Base-by-base conservation (phyloP, 2,888 invertebrate genomes). In the Meandrusa payeni region DNA sequence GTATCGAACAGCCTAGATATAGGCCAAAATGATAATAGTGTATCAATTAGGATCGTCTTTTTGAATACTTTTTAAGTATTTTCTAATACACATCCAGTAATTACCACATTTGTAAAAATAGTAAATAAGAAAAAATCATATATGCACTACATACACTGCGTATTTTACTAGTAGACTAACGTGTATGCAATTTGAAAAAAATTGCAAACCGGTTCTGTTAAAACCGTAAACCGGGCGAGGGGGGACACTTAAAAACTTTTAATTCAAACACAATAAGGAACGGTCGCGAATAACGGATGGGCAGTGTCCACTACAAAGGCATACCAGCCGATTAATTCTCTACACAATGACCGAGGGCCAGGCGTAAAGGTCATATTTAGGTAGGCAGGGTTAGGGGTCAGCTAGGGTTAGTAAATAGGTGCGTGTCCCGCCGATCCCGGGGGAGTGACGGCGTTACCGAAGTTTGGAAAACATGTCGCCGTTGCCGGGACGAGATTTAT, bases 301-400 rank as follows among this genome's bases (percentile, higher is more conserved):
- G 75, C 80, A 76, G 72, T 67, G 76, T 64, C 69, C 70, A 55
- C 55, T 55, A 85, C 82, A 86, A 86, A 71, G 75, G 55, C 60
- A 56, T 71, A 82, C 86, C 63, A 78, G 74, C 72, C 83, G 87
- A 86, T 87, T 87, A 87, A 83, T 85, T 75, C 75, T 58, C 53
- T 64, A 54, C 68, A 87, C 86, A 87, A 87, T 79, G 76, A 67
- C 73, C 73, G 61, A 61, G 76, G 78, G 77, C 72, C 65, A 52
- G 65, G 74, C 69, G 75, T 69, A 71, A 56, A 76, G 86, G 86
- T 87, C 83, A 87, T 83, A 85, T 86, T 87, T 87, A 80, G 86
- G 85, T 77, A 82, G 70, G 74, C 44, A 47, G 75, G 85, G 81
- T 85, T 69, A 85, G 65, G 80, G 85, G 83, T 82, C 81, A 82